Evolutionary conservation across 2,113 vertebrate species (phyloP).

Genomic region (Dasyprocta punctata): DNA sequence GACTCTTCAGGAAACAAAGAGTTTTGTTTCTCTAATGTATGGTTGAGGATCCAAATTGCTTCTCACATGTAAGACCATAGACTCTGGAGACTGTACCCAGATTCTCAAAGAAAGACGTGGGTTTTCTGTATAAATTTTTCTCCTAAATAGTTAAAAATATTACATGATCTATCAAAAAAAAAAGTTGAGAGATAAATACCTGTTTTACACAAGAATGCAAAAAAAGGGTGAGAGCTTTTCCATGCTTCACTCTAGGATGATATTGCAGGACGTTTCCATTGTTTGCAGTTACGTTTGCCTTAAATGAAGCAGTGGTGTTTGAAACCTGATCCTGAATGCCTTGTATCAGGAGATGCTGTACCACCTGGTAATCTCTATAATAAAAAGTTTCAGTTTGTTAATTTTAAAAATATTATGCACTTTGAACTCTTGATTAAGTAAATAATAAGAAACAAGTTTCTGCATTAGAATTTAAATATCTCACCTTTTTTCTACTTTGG

Average conservation of each 20-base stretch:
- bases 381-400: neutral
- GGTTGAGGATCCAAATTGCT: neutral
- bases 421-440: neutral
- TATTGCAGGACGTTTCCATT: neutral
- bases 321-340: neutral
- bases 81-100: too few species aligned
- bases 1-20: neutral
- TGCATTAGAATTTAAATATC: neutral
- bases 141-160: neutral
- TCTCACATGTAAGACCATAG: rapidly evolving
- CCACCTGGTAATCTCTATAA: neutral
- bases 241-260: neutral
- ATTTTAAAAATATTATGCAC: neutral
- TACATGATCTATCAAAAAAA: neutral
- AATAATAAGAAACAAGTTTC: neutral
- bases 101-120: neutral
- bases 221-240: neutral
- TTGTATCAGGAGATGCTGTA: neutral
- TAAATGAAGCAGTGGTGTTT: neutral
- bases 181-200: neutral
- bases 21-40: neutral
- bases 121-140: neutral
- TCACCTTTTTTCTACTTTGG: neutral
- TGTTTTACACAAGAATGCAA: neutral
- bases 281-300: neutral